Evolutionary conservation across 2,888 invertebrate species (phyloP), one percentile per base, ranked within the genome.

Genomic region (Ectemnius lituratus): DNA sequence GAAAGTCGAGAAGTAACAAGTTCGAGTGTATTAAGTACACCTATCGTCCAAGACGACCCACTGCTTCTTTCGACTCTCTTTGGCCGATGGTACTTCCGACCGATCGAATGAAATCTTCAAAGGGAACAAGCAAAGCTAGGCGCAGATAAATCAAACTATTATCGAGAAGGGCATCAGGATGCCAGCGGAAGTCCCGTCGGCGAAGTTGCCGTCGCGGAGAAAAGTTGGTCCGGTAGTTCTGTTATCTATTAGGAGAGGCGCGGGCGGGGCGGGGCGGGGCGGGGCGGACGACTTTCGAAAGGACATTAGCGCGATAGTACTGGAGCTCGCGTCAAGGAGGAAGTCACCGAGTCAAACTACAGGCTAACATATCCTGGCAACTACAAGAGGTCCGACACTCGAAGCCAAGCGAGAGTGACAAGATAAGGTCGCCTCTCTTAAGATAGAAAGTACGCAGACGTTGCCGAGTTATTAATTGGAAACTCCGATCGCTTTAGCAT

Each of bases 391-490:
- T 37, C 37, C 37, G 37, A 37, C 37, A 11, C 23, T 37, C 8
- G 8, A 37, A 11, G 37, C 11, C 37, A 8, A 6, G 8, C 37
- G 37, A 37, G 37, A 37, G 37, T 37, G 37, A 37, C 37, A 11
- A 37, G 37, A 37, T 37, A 37, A 37, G 8, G 37, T 5, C 37
- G 37, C 37, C 37, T 6, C 37, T 37, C 37, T 11, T 8, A 0
- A 11, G 37, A 11, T 37, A 37, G 37, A 37, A 37, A 37, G 37
- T 37, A 37, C 37, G 8, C 1, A 37, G 37, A 37, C 37, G 37
- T 11, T 68, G 76, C 75, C 75, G 68, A 77, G 66, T 71, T 75
- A 77, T 77, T 77, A 77, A 77, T 77, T 77, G 76, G 67, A 77
- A 77, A 77, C 70, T 76, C 74, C 74, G 70, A 75, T 71, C 71